Base-by-base conservation (phyloP, 2,797 vertebrate genomes). In the Sardinella longiceps region DNA sequence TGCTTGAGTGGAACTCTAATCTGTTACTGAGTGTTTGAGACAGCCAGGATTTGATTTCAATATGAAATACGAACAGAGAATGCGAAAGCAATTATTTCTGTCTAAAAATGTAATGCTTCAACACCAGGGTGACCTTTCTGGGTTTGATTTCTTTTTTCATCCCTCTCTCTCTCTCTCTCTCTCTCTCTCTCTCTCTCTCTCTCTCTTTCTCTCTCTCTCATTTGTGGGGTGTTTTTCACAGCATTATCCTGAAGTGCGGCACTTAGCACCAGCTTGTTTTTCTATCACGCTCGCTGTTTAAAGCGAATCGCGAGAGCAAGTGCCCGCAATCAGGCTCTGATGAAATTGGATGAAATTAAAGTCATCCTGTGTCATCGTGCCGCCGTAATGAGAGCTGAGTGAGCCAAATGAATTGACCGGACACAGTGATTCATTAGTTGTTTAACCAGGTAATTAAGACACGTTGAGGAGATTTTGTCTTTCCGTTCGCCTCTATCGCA, bases 81-180 rank as follows among this genome's bases (percentile, higher is more conserved):
- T 91, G 90, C 89, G 88, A 93, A 94, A 94, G 94, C 93, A 94
- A 94, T 94, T 94, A 94, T 92, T 93, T 86, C 88, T 83, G 89
- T 90, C 90, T 83, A 87, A 91, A 92, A 93, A 93, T 93, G 91
- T 91, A 92, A 92, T 92, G 89, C 91, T 93, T 87, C 90, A 90
- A 91, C 92, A 92, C 91, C 90, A 92, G 88, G 90, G 87, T 94
- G 94, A 94, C 94, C 93, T 94, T 91, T 83, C 66, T 43, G 20
- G 5, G 70, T 18, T 77, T 43, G 37, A 77, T 77, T 77, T 77
- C 37, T 39, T 39, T 77, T 43, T 39, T 43, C 37, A 39, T 10
- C 20, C 37, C 30, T 20, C 51, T 4, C 51, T 5, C 14, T 5
- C n/a, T 5, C 60, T 28, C 60, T 28, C 25, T 20, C 25, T 15